Conservation (phyloP, 2,888 invertebrate genomes). For the Eupithecia exiguata region DNA sequence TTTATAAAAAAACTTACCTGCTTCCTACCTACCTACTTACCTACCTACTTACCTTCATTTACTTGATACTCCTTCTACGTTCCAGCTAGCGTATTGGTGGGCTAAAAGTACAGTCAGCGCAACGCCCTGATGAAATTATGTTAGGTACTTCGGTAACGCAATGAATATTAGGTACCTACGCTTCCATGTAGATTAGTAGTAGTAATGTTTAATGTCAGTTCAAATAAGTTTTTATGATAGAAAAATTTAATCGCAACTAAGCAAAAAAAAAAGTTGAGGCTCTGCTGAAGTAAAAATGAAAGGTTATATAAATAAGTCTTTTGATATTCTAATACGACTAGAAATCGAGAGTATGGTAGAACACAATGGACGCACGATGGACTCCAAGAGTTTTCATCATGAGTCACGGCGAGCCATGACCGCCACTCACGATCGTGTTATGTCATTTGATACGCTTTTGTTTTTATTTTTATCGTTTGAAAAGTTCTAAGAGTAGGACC, state of each 20-base stretch:
- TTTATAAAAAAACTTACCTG: too few species aligned
- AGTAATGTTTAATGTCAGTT: too few species aligned
- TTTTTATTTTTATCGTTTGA: constrained; percentile 17
- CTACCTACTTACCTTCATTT: not conserved
- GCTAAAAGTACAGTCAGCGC: not conserved
- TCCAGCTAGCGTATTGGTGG: not conserved
- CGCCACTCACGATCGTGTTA: constrained; percentile 21
- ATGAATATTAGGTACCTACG: not conserved
- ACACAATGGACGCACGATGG: constrained; percentile 19
- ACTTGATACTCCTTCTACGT: not conserved
- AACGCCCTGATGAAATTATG: too few species aligned
- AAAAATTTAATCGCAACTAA: not conserved
- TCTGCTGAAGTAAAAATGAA: constrained; percentile 1
- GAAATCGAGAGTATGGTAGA: constrained; percentile 25
- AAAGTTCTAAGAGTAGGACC: not conserved
- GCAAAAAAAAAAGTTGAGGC: not conserved
- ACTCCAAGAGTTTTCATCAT: constrained; percentile 18
- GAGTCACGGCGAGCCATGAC: constrained; percentile 23
- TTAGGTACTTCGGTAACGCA: too few species aligned
- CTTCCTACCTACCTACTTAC: too few species aligned
- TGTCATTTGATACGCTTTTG: constrained; percentile 26
- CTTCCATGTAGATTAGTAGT: too few species aligned
- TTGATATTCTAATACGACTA: constrained; percentile 13
- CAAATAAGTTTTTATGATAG: not conserved
- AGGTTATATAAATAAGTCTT: constrained; percentile 6